Percentiles rank a stretch among this genome's conserved stretches.
These are phyloP conservation scores for Plecturocebus donacophilus DNA, from an alignment of 2,113 vertebrate genomes.

Conservation along the genomic window DNA sequence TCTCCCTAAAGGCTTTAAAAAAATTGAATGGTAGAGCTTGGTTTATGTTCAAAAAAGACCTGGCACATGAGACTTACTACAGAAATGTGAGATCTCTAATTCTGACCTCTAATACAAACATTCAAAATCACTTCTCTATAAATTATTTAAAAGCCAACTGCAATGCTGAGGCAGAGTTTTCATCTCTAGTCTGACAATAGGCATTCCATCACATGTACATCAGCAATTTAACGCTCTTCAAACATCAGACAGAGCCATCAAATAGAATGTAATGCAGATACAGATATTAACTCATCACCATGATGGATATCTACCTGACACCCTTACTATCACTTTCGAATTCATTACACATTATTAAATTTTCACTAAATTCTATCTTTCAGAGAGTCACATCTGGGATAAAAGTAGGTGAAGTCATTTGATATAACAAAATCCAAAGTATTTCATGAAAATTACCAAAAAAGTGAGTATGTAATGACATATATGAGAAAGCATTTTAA, in stretches of 20 bases:
- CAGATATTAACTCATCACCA: constrained; percentile 81
- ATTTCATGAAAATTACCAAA: constrained; percentile 29
- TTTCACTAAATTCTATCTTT: constrained; percentile 69
- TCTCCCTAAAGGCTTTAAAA: not conserved
- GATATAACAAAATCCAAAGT: not conserved
- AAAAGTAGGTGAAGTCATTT: not conserved
- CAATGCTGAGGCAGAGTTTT: constrained; percentile 66
- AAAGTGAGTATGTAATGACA: not conserved
- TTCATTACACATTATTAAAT: constrained; percentile 70
- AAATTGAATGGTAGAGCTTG: not conserved
- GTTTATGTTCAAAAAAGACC: not conserved
- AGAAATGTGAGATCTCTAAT: constrained; percentile 66
- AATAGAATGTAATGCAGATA: constrained; percentile 83
- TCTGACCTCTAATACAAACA: constrained; percentile 84
- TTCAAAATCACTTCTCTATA: constrained; percentile 83
- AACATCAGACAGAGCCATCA: constrained; percentile 83
- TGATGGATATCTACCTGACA: constrained; percentile 78
- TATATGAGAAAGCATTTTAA: not conserved
- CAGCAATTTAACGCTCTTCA: constrained; percentile 87
- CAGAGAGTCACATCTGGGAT: constrained; percentile 13
- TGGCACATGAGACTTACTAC: constrained; percentile 35
- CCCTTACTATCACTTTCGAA: constrained; percentile 33
- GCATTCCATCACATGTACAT: constrained; percentile 82
- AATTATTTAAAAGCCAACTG: constrained; percentile 79
- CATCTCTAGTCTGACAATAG: constrained; percentile 80